These are phyloP conservation scores for Dolichallabes microphthalmus DNA, from an alignment of 2,113 vertebrate genomes.

Conservation along the genomic window DNA sequence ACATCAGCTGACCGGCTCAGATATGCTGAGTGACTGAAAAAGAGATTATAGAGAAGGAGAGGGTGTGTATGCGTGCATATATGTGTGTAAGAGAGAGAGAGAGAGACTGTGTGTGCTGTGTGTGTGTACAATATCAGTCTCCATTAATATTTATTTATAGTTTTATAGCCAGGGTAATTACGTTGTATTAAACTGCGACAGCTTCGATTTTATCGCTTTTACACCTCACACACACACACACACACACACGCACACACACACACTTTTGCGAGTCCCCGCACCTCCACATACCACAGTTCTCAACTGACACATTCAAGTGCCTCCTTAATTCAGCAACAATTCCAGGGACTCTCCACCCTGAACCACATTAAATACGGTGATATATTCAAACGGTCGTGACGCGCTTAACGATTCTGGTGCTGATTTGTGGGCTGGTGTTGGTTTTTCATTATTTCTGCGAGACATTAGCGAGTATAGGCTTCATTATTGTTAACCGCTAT, in stretches of 20 bases:
- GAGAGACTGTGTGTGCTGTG: not conserved
- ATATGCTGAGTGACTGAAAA: conserved; percentile 28
- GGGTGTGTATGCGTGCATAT: not conserved
- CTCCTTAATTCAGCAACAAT: conserved; percentile 17
- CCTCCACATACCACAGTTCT: conserved; percentile 38
- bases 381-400: not conserved
- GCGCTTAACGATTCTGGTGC: not conserved
- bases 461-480: too few relatives aligned
- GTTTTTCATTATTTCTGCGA: not conserved
- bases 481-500: not conserved
- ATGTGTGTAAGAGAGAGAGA: not conserved
- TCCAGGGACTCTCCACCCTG: not conserved
- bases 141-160: conserved; percentile 29
- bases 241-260: conserved; percentile 3
- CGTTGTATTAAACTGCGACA: conserved; percentile 3
- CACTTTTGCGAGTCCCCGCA: not conserved
- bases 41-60: conserved; percentile 6
- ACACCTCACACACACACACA: conserved; percentile 22
- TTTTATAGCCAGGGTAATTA: conserved; percentile 32
- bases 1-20: conserved; percentile 42
- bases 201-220: not conserved
- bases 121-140: not conserved
- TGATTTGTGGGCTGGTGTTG: not conserved
- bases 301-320: conserved; percentile 52
- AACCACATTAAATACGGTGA: not conserved